Conservation (phyloP, 1,140 invertebrate genomes). For the Pentalonia nigronervosa region DNA sequence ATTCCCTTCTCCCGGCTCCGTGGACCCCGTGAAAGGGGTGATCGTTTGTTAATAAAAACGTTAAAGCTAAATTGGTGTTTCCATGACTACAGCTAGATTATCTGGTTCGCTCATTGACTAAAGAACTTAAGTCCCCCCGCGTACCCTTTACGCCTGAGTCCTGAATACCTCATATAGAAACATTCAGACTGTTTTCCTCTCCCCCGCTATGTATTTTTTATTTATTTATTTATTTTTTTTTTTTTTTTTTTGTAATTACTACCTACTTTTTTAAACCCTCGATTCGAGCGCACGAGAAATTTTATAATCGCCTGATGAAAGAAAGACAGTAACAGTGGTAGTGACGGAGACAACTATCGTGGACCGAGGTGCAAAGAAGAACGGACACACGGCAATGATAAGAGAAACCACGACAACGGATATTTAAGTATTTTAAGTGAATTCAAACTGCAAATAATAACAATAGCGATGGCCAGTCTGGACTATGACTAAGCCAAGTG, state of each 20-base stretch:
- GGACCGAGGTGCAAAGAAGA: not conserved
- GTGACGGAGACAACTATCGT: not conserved
- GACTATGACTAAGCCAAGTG: conserved; percentile 6
- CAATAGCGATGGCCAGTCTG: not conserved
- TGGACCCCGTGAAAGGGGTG: conserved; percentile 30
- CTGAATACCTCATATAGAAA: conserved; percentile 8
- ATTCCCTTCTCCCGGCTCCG: conserved; percentile 32
- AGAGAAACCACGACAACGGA: not conserved
- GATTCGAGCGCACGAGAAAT: not conserved
- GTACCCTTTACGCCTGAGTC: not conserved
- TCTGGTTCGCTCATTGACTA: conserved; percentile 58
- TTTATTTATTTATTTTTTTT: not conserved
- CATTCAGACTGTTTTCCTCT: conserved; percentile 24
- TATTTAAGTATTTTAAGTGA: conserved; percentile 31
- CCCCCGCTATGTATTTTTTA: not conserved
- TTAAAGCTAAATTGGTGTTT: conserved; percentile 58
- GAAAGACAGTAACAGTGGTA: not conserved
- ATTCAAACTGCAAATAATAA: conserved; percentile 27
- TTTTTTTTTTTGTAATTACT: conserved; percentile 47
- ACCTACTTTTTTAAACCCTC: conserved; percentile 9
- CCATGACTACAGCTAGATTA: conserved; percentile 57
- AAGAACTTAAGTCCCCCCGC: conserved; percentile 52
- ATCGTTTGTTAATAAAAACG: conserved; percentile 57
- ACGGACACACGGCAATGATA: no score
- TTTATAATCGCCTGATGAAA: not conserved